These are phyloP conservation scores for Nothoprocta pentlandii DNA, from an alignment of 2,113 vertebrate genomes.

Conservation along the genomic window DNA sequence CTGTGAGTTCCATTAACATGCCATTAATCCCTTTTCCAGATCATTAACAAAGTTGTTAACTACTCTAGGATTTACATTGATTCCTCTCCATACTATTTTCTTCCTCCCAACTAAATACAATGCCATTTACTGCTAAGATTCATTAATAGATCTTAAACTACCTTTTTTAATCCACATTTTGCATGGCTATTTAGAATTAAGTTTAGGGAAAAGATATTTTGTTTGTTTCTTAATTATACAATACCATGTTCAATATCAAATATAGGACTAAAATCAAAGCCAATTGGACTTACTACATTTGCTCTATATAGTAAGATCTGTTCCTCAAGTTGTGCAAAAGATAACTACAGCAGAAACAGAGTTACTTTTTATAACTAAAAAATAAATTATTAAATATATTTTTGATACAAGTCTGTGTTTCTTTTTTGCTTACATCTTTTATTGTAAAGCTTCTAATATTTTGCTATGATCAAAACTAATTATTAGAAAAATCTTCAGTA, in stretches of 20 bases:
- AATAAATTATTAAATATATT: background rate
- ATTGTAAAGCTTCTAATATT: background rate
- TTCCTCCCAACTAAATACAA: background rate
- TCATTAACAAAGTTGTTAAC: constrained; percentile 35
- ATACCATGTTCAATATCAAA: background rate
- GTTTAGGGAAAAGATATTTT: background rate
- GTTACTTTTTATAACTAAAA: background rate
- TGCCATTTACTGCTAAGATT: background rate
- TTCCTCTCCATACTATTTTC: background rate
- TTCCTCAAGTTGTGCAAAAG: background rate
- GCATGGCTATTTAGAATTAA: background rate
- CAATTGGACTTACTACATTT: background rate
- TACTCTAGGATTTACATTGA: background rate
- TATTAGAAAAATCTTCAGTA: background rate
- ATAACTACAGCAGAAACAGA: background rate
- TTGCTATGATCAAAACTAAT: background rate
- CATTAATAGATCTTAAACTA: background rate
- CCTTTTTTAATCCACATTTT: background rate
- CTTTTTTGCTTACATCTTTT: background rate
- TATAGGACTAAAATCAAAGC: background rate
- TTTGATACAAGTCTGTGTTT: background rate
- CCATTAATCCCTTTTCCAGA: background rate
- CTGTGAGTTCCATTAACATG: constrained; percentile 12
- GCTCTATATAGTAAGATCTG: background rate
- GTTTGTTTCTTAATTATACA: background rate